A percentile compares a stretch with the other conserved stretches of the same genome.
Conservation (phyloP, 1,140 invertebrate species). For the Aradophagus sp. region DNA sequence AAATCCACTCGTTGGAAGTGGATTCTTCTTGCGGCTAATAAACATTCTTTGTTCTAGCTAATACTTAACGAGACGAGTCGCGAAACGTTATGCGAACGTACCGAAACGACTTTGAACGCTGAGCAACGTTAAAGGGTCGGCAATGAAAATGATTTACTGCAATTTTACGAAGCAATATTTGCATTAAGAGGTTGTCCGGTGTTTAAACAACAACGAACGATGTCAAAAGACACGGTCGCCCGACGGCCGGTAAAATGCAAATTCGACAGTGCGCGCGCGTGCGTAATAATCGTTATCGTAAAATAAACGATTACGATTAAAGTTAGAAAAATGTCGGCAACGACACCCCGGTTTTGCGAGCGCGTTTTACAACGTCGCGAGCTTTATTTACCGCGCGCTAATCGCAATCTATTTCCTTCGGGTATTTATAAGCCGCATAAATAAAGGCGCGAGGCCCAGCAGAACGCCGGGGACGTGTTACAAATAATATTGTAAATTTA, state of each 20-base stretch:
- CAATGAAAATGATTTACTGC: no score
- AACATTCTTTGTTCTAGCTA: no score
- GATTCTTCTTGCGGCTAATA: no score
- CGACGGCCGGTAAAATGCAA: conserved; percentile 26
- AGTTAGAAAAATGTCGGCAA: conserved; percentile 26
- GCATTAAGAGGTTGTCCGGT: no score
- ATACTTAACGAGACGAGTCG: no score
- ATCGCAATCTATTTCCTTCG: conserved; percentile 32
- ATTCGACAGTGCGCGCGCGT: conserved; percentile 27
- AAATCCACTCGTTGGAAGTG: no score
- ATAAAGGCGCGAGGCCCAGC: conserved; percentile 23
- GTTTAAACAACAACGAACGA: neutral
- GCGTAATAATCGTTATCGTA: conserved; percentile 39
- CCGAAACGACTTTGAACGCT: no score
- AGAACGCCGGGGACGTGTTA: no score
- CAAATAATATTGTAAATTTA: no score
- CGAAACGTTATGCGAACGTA: no score
- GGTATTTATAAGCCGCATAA: conserved; percentile 24
- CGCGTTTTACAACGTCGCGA: conserved; percentile 12
- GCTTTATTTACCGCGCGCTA: conserved; percentile 34
- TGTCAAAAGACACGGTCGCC: neutral
- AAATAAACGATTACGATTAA: conserved; percentile 40
- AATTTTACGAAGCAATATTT: neutral
- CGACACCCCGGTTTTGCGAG: conserved; percentile 21
- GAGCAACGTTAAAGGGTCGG: no score